Conservation (phyloP, 2,888 invertebrate genomes). For the Globia sparganii region DNA sequence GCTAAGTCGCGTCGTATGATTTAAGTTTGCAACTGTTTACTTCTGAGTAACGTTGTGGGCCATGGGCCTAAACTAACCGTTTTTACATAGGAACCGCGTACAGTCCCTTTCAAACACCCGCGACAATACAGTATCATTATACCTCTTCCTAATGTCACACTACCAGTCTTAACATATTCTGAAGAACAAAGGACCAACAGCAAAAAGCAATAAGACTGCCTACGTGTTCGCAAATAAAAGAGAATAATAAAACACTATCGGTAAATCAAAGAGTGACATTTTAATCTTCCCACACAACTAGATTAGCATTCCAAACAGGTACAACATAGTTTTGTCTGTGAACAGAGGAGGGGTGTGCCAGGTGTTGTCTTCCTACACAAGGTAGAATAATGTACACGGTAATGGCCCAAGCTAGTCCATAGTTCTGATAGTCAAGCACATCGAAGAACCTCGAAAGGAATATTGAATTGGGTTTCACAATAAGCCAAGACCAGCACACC, state of each 20-base stretch:
- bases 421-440: neutral
- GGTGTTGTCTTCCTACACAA: conserved; percentile 27
- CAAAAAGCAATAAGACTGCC: neutral
- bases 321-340: conserved; percentile 38
- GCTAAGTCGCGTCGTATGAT: neutral
- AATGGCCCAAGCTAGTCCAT: neutral
- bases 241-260: conserved; percentile 17
- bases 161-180: neutral
- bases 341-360: conserved; percentile 41
- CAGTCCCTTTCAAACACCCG: neutral
- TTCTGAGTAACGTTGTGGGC: neutral
- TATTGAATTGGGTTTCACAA: neutral
- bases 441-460: neutral
- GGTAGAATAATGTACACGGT: neutral
- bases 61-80: neutral
- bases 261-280: conserved; percentile 38
- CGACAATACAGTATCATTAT: neutral
- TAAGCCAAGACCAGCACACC: neutral
- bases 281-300: conserved; percentile 35
- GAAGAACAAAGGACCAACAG: neutral
- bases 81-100: neutral
- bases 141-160: neutral
- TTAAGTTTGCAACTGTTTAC: neutral
- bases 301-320: conserved; percentile 31
- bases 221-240: neutral